Evolutionary conservation across 2,888 invertebrate species (phyloP), one percentile per base, ranked within the genome.

Genomic region (Morinoia aosen): DNA sequence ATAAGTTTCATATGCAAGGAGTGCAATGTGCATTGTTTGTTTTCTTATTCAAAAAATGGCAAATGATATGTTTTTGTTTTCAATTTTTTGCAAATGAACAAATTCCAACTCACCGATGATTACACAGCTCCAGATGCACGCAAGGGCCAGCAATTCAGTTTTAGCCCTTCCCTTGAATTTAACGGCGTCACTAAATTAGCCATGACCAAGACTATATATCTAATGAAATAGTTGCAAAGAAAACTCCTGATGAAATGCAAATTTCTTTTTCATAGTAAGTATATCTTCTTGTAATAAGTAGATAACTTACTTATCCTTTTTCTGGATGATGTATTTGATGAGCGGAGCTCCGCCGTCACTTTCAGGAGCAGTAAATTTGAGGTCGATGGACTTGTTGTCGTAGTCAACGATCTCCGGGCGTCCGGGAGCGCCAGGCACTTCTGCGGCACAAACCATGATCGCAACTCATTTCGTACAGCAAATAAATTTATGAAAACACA

Each of bases 321-420:
- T 97, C 97, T 97, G 99, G 97, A 99, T 98, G 97, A 99, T 97
- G 97, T 99, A 99, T 91, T 98, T 98, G 94, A 98, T 98, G 97
- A 99, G 99, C 58, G 99, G 99, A 97, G 99, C 98, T 96, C 99
- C 99, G 96, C 99, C 99, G 96, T 99, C 99, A 97, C 97, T 98
- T 96, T 99, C 99, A 14, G 99, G 99, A 97, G 98, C 98, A 95
- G 98, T 98, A 99, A 99, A 99, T 97, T 98, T 98, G 95, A 99
- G 98, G 97, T 99, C 99, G 57, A 99, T 99, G 97, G 99, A 99
- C 97, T 99, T 99, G 97, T 98, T 98, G 97, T n/a, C n/a, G n/a
- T 99, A 99, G 97, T 99, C 99, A 56, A 98, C 98, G 95, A 99
- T 98, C 97, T 99, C 98, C 95, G 99, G 99, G 97, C 98, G 98